Conservation (phyloP, 2,797 vertebrate genomes). For the Sylvia borin region DNA sequence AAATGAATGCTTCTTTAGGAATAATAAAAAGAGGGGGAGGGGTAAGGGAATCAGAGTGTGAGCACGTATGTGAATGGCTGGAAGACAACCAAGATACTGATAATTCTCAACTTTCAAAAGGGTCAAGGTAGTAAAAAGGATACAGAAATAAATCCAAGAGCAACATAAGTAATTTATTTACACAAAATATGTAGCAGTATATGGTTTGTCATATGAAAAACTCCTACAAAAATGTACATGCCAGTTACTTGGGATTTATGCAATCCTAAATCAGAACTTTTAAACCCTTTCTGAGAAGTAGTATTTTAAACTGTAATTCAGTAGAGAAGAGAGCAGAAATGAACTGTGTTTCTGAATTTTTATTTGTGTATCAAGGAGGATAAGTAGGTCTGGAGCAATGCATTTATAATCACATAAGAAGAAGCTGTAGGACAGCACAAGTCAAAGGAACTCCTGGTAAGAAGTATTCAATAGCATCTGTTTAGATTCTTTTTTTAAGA, state of each 20-base stretch:
- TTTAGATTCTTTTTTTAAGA: not conserved
- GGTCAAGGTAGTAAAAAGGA: not conserved
- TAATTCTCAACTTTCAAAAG: not conserved
- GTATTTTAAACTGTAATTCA: not conserved
- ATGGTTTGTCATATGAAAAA: not conserved
- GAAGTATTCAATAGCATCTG: not conserved
- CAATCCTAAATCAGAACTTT: not conserved
- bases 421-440: not conserved
- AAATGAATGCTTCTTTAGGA: not conserved
- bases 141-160: not conserved
- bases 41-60: not conserved
- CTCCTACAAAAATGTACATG: not conserved
- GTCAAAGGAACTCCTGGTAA: not conserved
- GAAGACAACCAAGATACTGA: not conserved
- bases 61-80: not conserved
- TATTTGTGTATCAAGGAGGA: not conserved
- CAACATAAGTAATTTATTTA: not conserved
- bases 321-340: not conserved
- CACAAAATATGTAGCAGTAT: not conserved
- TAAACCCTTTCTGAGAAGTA: not conserved
- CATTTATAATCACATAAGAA: not conserved
- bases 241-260: not conserved
- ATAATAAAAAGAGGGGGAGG: not conserved
- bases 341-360: not conserved
- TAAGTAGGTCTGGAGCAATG: not conserved